A percentile compares a stretch with the other conserved stretches of the same genome.
Evolutionary conservation across 2,113 vertebrate genomes (phyloP).

Genomic region (Numenius arquata): DNA sequence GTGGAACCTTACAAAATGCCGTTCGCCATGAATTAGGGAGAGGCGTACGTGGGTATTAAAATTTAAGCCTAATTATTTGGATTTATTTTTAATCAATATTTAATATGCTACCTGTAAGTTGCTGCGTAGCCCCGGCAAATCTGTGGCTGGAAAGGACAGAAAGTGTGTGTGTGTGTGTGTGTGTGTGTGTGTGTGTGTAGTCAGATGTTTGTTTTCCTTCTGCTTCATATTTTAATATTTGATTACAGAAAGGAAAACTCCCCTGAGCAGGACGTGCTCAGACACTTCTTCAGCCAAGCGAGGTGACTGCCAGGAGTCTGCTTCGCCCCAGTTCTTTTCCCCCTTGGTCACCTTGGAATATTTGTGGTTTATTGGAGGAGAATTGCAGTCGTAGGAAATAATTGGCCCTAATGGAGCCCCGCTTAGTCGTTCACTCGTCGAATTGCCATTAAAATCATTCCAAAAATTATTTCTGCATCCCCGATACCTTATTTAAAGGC

Average conservation of each 20-base stretch:
- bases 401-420: not conserved
- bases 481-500: not conserved
- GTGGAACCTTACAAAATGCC: not conserved
- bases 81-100: constrained; percentile 55
- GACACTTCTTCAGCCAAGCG: not conserved
- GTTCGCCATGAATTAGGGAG: not conserved
- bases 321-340: not conserved
- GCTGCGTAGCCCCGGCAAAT: not conserved
- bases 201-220: not conserved
- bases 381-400: not conserved
- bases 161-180: not conserved
- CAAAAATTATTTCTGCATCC: not conserved
- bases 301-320: not conserved
- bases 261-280: not conserved
- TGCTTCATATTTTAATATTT: not conserved
- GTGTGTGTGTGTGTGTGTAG: not conserved
- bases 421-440: not conserved
- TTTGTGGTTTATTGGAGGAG: not conserved
- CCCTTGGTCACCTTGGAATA: not conserved
- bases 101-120: not conserved
- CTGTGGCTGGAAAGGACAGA: not conserved
- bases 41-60: not conserved
- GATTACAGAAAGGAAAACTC: not conserved
- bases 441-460: not conserved
- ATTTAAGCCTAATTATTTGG: constrained; percentile 33